These are phyloP conservation scores for Chamaedrilus cognettii DNA, from an alignment of 2,888 invertebrate species.

Conservation along the genomic window DNA sequence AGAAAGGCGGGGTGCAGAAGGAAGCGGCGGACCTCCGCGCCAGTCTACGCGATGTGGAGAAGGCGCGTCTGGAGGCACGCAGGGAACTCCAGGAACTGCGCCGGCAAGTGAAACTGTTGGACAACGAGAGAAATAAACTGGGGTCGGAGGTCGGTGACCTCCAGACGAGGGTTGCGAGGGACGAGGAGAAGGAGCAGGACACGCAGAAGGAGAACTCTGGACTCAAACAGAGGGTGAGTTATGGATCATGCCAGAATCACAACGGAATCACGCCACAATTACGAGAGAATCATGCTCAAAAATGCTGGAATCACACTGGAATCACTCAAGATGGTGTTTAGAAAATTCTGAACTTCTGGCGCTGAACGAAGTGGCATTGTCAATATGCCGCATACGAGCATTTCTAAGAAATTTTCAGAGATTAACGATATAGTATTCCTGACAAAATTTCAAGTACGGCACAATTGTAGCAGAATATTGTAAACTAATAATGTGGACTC, in stretches of 20 bases:
- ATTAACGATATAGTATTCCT: no score
- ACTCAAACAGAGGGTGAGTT: conserved; percentile 61
- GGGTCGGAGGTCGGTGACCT: conserved; percentile 58
- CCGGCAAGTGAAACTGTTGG: conserved; percentile 57
- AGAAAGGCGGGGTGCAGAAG: conserved; percentile 72
- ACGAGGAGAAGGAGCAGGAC: conserved; percentile 61
- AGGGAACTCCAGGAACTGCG: conserved; percentile 68
- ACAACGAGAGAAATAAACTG: conserved; percentile 57
- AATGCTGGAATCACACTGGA: no score
- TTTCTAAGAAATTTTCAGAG: no score
- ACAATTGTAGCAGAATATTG: no score
- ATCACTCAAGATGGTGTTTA: no score
- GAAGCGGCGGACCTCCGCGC: conserved; percentile 77
- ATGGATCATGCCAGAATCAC: no score
- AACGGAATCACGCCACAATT: no score
- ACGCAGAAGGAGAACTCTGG: conserved; percentile 56
- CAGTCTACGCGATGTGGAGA: conserved; percentile 72
- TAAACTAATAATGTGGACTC: no score
- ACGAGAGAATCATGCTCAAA: neutral
- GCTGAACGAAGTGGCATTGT: no score
- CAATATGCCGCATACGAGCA: no score
- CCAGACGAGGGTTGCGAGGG: conserved; percentile 53
- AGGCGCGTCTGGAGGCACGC: conserved; percentile 71
- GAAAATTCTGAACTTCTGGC: no score
- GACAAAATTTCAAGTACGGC: no score